Evolutionary conservation across 2,888 invertebrate genomes (phyloP).

Genomic region (Drosophila mayaguana): DNA sequence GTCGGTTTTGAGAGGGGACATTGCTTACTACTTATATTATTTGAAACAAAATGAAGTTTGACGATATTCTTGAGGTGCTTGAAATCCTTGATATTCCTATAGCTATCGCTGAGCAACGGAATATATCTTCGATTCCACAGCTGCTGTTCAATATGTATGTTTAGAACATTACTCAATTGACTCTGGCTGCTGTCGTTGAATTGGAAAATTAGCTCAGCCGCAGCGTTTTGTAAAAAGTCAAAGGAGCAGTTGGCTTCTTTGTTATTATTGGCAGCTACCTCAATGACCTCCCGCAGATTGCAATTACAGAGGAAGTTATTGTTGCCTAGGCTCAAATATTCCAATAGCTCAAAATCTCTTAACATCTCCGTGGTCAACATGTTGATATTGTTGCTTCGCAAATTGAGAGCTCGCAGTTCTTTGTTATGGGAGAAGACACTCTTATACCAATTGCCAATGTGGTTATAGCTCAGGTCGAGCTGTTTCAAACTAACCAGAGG

Average conservation of each 20-base stretch:
- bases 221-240: conserved; percentile 36
- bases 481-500: conserved; percentile 85
- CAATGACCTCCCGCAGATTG: conserved; percentile 86
- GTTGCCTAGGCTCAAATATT: conserved; percentile 86
- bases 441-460: conserved; percentile 87
- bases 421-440: conserved; percentile 84
- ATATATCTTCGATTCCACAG: conserved; percentile 50
- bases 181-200: neutral
- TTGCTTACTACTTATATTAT: conserved; percentile 6
- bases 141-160: conserved; percentile 24
- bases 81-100: conserved; percentile 56
- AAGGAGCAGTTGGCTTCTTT: conserved; percentile 69
- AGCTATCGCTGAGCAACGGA: conserved; percentile 49
- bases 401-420: conserved; percentile 85
- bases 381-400: conserved; percentile 87
- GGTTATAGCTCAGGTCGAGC: conserved; percentile 86
- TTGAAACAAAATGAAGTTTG: conserved; percentile 49
- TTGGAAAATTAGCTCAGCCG: conserved; percentile 8
- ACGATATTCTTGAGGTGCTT: conserved; percentile 51
- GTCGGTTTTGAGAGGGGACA: conserved; percentile 47
- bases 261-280: conserved; percentile 82
- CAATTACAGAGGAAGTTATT: conserved; percentile 88
- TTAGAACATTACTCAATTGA: neutral
- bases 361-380: conserved; percentile 87
- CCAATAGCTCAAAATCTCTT: conserved; percentile 86